These are phyloP conservation scores for Pica pica DNA, from an alignment of 2,113 vertebrate species.

Conservation along the genomic window DNA sequence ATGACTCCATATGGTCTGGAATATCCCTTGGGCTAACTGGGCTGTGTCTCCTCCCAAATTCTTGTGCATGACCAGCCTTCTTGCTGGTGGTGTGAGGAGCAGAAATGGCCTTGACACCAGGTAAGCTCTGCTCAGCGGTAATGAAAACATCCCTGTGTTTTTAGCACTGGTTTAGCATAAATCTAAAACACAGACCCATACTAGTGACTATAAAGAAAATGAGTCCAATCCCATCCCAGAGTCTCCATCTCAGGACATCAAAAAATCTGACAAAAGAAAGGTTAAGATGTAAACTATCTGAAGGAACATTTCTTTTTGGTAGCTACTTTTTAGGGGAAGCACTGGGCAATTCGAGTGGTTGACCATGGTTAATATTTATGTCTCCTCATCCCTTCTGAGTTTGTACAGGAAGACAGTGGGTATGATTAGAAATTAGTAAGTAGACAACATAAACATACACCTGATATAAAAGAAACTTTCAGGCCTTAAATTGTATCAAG, in stretches of 20 bases:
- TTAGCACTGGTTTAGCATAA: not conserved
- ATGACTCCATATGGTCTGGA: not conserved
- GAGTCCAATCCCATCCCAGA: not conserved
- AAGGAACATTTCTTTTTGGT: not conserved
- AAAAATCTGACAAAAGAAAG: not conserved
- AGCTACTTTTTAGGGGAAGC: not conserved
- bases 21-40: not conserved
- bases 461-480: not conserved
- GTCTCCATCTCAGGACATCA: not conserved
- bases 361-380: not conserved
- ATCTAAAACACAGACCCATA: not conserved
- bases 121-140: not conserved
- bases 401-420: not conserved
- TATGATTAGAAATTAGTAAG: not conserved
- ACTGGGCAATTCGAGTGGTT: not conserved
- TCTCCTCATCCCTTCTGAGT: not conserved
- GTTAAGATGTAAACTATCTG: not conserved
- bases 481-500: not conserved
- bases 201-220: not conserved
- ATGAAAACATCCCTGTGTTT: not conserved
- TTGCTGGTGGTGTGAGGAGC: not conserved
- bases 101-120: rapidly evolving
- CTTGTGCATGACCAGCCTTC: not conserved
- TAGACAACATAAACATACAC: not conserved
- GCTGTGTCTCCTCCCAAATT: no score